phyloP scores from a whole-genome alignment of 2,113 vertebrate species.

The Uria aalge region DNA sequence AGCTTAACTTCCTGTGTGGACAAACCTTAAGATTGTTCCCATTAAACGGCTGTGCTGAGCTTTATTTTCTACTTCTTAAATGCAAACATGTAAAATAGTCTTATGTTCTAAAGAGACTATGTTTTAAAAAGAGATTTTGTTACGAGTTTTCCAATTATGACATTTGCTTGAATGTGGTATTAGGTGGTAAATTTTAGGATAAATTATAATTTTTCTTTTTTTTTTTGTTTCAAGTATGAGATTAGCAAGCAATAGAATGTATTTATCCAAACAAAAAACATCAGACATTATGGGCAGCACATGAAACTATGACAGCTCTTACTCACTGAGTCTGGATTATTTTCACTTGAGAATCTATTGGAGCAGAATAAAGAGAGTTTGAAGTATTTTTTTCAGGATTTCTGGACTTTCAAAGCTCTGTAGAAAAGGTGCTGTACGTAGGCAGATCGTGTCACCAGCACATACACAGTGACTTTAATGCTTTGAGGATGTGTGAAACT shows the following conservation, averaged over 20 bases:
- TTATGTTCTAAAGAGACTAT: neutral
- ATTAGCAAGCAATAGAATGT: neutral
- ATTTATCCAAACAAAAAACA: neutral
- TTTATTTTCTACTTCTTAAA: constrained; percentile 61
- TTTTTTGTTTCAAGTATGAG: neutral
- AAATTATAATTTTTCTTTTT: neutral
- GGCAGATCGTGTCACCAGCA: fast-evolving
- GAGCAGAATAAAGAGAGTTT: neutral
- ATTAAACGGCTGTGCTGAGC: constrained; percentile 36
- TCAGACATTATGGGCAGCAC: neutral
- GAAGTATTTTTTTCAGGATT: neutral
- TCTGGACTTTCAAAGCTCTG: neutral
- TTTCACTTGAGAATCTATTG: neutral
- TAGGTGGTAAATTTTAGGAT: neutral
- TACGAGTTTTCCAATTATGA: neutral
- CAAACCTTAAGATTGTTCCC: constrained; percentile 63
- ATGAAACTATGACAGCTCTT: neutral
- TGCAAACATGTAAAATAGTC: neutral
- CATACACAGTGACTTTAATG: neutral
- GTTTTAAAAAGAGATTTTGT: neutral
- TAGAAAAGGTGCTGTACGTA: neutral
- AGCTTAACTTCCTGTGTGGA: constrained; percentile 52
- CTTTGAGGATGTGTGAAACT: neutral
- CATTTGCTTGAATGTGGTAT: neutral
- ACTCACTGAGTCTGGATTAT: neutral